A percentile compares a stretch with the other conserved stretches of the same genome.
phyloP scores from a whole-genome alignment of 2,888 invertebrate genomes.

The Clanis bilineata region DNA sequence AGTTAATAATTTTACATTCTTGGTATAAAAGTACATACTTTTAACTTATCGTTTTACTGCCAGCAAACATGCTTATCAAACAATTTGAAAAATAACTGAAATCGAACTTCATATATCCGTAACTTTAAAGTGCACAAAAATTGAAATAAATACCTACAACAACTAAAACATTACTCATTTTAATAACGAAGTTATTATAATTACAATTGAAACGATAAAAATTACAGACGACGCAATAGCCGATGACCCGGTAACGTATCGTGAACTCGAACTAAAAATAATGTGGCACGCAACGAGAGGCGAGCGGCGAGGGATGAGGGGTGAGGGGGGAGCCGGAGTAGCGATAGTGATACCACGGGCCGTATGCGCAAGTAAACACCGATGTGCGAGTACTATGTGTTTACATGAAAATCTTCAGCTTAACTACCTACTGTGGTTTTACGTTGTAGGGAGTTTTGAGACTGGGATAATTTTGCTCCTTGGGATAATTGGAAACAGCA shows the following conservation, averaged over 20 bases:
- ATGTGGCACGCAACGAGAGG: conserved; percentile 13
- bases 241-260: conserved; percentile 34
- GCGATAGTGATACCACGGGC: neutral
- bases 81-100: neutral
- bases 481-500: no score
- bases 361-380: conserved; percentile 3
- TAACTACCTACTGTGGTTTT: neutral
- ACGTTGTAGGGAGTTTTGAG: neutral
- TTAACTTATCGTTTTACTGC: neutral
- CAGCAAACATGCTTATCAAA: neutral
- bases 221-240: conserved; percentile 27
- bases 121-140: neutral
- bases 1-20: neutral
- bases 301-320: neutral
- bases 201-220: neutral
- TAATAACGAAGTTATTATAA: neutral
- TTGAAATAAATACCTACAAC: neutral
- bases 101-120: neutral
- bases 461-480: no score
- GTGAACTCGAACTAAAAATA: conserved; percentile 33
- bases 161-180: neutral
- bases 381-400: neutral
- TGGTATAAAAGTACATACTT: neutral
- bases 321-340: neutral
- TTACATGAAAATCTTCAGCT: neutral